phyloP scores from a whole-genome alignment of 2,797 vertebrate genomes.

The Amblyopsis hoosieri region DNA sequence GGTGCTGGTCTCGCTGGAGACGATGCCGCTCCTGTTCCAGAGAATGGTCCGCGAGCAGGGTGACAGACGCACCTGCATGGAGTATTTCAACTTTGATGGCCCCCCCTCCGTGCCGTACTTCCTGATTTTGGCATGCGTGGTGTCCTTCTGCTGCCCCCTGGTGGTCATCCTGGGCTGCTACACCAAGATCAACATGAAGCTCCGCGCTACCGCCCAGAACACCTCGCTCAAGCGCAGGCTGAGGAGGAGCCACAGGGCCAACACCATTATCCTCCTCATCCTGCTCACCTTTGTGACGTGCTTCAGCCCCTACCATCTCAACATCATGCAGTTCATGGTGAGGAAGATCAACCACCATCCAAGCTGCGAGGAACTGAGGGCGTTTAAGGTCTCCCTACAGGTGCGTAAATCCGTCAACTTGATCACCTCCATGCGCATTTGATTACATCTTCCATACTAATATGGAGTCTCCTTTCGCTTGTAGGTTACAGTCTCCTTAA shows the following conservation, averaged over 20 bases:
- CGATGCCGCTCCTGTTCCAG: slow-evolving; percentile 73
- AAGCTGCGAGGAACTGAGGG: slow-evolving; percentile 72
- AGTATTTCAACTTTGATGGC: slow-evolving; percentile 78
- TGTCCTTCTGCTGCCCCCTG: slow-evolving; percentile 81
- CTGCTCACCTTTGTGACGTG: slow-evolving; percentile 78
- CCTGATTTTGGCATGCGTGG: slow-evolving; percentile 71
- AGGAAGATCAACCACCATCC: slow-evolving; percentile 68
- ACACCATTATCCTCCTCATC: slow-evolving; percentile 80
- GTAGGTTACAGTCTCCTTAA: slow-evolving; percentile 82
- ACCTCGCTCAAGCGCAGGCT: slow-evolving; percentile 70
- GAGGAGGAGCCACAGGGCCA: slow-evolving; percentile 70
- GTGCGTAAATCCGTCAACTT: slow-evolving; percentile 35
- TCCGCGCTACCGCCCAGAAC: slow-evolving; percentile 72
- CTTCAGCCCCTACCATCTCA: slow-evolving; percentile 86
- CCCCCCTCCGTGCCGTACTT: slow-evolving; percentile 62
- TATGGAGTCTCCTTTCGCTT: slow-evolving; percentile 3
- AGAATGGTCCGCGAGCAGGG: slow-evolving; percentile 60
- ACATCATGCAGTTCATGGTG: slow-evolving; percentile 81
- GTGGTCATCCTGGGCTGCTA: slow-evolving; percentile 82
- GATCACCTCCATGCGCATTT: background rate
- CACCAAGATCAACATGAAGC: slow-evolving; percentile 77
- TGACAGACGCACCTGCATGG: slow-evolving; percentile 82
- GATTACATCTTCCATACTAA: background rate
- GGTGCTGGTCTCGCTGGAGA: slow-evolving; percentile 77
- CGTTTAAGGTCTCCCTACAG: slow-evolving; percentile 82